These are phyloP conservation scores for Heteronetta atricapilla DNA, from an alignment of 2,113 vertebrate genomes.

Conservation along the genomic window DNA sequence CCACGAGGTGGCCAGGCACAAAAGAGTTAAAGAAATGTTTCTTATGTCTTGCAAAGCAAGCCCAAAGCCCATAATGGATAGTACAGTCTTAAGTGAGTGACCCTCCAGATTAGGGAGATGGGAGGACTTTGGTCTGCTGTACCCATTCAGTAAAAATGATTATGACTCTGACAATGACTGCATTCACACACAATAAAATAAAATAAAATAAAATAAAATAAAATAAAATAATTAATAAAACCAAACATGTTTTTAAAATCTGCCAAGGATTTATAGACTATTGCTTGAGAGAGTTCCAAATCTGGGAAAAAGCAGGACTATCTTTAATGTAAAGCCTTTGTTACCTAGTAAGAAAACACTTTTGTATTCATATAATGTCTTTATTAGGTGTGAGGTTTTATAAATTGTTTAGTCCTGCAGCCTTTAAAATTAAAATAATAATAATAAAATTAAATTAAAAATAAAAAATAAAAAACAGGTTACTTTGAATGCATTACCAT, in stretches of 20 bases:
- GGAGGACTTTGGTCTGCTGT: background rate
- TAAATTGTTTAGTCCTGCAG: conserved; percentile 77
- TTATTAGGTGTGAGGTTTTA: conserved; percentile 80
- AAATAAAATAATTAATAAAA: background rate
- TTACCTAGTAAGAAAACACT: conserved; percentile 70
- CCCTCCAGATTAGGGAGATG: background rate
- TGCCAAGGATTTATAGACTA: conserved; percentile 35
- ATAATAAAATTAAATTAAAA: background rate
- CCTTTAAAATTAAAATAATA: conserved; percentile 43
- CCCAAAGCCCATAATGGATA: background rate
- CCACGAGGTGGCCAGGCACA: background rate
- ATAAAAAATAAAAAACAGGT: background rate
- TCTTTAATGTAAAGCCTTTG: conserved; percentile 66
- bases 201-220: too few relatives aligned
- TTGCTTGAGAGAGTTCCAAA: conserved; percentile 1
- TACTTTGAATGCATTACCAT: conserved; percentile 80
- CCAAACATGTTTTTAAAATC: conserved; percentile 11
- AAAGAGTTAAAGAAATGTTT: background rate
- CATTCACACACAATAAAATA: background rate
- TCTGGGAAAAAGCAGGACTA: conserved; percentile 16
- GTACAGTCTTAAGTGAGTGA: background rate
- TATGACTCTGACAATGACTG: background rate
- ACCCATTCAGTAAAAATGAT: background rate
- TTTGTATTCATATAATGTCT: conserved; percentile 79
- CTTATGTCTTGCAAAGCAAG: background rate